Conservation (phyloP, 2,797 vertebrate species). For the Chaunax sp. region DNA sequence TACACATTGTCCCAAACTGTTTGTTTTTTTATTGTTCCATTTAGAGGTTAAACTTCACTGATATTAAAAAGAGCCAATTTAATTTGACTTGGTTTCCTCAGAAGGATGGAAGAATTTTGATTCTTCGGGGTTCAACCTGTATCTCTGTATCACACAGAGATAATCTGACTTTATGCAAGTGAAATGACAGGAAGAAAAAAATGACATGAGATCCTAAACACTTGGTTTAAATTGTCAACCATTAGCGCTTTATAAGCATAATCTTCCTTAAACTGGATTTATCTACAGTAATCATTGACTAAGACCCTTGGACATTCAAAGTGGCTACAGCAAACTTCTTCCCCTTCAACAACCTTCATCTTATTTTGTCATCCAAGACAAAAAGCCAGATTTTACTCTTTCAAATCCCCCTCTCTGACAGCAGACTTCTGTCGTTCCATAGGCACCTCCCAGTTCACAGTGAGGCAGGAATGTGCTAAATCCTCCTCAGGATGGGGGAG, state of each 20-base stretch:
- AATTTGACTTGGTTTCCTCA: conserved; percentile 7
- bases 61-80: neutral
- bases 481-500: conserved; percentile 76
- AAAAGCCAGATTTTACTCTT: conserved; percentile 37
- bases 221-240: neutral
- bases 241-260: conserved; percentile 2
- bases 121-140: too few relatives aligned
- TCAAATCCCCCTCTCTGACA: conserved; percentile 56
- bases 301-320: conserved; percentile 16
- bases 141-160: too few relatives aligned
- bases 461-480: conserved; percentile 77
- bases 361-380: conserved; percentile 30
- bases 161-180: too few relatives aligned
- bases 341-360: conserved; percentile 23
- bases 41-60: too few relatives aligned
- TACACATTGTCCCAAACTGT: too few relatives aligned
- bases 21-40: too few relatives aligned
- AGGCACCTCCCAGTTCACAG: conserved; percentile 68
- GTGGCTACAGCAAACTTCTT: conserved; percentile 34
- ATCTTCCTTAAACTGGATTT: neutral
- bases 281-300: conserved; percentile 14
- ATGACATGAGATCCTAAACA: conserved; percentile 6
- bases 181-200: conserved; percentile 2
- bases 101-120: too few relatives aligned
- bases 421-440: conserved; percentile 52